These are phyloP conservation scores for Frankliniella intonsa DNA, from an alignment of 2,888 invertebrate genomes.

Conservation along the genomic window DNA sequence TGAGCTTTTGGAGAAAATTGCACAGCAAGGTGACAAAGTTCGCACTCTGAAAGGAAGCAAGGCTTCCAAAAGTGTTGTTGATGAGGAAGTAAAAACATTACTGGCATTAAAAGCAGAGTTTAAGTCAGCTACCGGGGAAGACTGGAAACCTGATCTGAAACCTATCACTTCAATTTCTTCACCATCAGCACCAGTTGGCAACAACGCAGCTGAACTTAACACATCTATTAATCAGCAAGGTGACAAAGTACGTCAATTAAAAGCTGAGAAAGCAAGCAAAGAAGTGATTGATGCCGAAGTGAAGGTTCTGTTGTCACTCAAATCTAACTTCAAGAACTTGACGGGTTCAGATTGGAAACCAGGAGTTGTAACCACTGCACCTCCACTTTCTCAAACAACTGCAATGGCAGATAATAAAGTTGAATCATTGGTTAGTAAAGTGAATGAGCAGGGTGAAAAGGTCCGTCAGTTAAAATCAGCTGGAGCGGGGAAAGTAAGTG, in stretches of 20 bases:
- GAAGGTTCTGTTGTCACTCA: slow-evolving; percentile 56
- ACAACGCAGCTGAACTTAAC: slow-evolving; percentile 57
- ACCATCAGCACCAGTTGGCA: slow-evolving; percentile 44
- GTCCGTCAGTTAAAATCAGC: slow-evolving; percentile 49
- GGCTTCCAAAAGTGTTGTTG: slow-evolving; percentile 46
- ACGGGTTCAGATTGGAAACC: slow-evolving; percentile 53
- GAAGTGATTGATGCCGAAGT: slow-evolving; percentile 56
- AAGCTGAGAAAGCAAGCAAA: slow-evolving; percentile 60
- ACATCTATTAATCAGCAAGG: slow-evolving; percentile 53
- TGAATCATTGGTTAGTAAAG: slow-evolving; percentile 48
- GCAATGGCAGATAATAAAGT: slow-evolving; percentile 42
- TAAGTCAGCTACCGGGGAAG: slow-evolving; percentile 61
- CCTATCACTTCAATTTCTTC: slow-evolving; percentile 37
- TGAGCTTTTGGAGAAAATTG: slow-evolving; percentile 40
- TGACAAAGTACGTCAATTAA: slow-evolving; percentile 63
- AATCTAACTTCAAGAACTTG: slow-evolving; percentile 57
- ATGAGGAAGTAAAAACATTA: slow-evolving; percentile 58
- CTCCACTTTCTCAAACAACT: slow-evolving; percentile 3
- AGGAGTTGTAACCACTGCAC: slow-evolving; percentile 17
- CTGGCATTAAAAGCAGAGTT: slow-evolving; percentile 69
- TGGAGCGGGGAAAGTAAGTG: slow-evolving; percentile 46
- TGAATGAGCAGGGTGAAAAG: slow-evolving; percentile 49
- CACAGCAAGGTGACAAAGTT: slow-evolving; percentile 60
- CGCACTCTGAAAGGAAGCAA: slow-evolving; percentile 64
- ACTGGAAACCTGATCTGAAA: slow-evolving; percentile 51